These are phyloP conservation scores for Drosophila fungiperda DNA, from an alignment of 2,888 invertebrate species.

Conservation along the genomic window DNA sequence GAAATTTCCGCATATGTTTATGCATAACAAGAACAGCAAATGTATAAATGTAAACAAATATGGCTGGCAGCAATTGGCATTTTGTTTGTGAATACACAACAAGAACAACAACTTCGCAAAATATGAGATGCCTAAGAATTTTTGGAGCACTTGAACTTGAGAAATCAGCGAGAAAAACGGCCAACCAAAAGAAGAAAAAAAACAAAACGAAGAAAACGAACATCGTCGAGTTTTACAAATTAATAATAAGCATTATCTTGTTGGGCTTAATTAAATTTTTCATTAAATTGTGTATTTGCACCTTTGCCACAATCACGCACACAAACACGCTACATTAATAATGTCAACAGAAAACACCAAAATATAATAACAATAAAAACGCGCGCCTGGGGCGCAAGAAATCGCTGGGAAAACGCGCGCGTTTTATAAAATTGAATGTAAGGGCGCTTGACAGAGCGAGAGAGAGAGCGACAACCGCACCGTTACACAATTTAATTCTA, in stretches of 20 bases:
- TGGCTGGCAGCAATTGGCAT: constrained; percentile 48
- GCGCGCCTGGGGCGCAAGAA: constrained; percentile 36
- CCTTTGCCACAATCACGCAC: constrained; percentile 22
- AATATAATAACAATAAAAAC: constrained; percentile 34
- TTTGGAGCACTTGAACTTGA: constrained; percentile 53
- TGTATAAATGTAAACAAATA: constrained; percentile 55
- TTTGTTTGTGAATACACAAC: constrained; percentile 35
- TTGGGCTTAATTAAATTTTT: constrained; percentile 27
- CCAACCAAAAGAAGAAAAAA: not conserved
- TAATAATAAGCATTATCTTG: constrained; percentile 10
- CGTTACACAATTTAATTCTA: constrained; percentile 82
- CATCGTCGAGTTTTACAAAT: constrained; percentile 9
- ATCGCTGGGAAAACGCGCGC: constrained; percentile 53
- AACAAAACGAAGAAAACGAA: constrained; percentile 4
- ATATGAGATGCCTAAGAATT: constrained; percentile 40
- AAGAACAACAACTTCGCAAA: constrained; percentile 8
- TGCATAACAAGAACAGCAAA: constrained; percentile 40
- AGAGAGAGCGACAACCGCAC: constrained; percentile 67
- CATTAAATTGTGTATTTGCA: constrained; percentile 38
- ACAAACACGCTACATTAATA: constrained; percentile 9
- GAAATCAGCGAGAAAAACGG: constrained; percentile 6
- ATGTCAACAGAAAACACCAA: constrained; percentile 43
- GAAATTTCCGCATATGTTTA: constrained; percentile 49
- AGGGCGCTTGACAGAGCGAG: constrained; percentile 23
- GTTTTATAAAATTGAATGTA: constrained; percentile 29